These are phyloP conservation scores for Carcinoscorpius rotundicauda DNA, from an alignment of 1,140 invertebrate genomes.

Conservation along the genomic window DNA sequence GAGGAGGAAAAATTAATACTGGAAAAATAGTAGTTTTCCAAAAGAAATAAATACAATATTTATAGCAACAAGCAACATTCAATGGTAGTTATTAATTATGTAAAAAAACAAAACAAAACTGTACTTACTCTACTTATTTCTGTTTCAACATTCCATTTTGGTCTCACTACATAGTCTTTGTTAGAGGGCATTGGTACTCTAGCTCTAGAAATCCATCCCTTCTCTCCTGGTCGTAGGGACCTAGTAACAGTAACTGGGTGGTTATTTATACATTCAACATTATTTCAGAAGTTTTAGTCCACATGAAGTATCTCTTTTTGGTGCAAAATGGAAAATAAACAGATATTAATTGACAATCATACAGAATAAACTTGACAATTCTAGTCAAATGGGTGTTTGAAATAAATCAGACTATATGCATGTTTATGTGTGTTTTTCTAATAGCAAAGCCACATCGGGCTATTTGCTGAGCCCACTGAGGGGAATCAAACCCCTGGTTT, in stretches of 20 bases:
- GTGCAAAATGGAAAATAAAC: conserved; percentile 1
- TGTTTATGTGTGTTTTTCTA: too few relatives aligned
- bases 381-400: too few relatives aligned
- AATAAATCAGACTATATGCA: too few relatives aligned
- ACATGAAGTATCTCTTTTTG: too few relatives aligned
- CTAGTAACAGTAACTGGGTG: conserved; percentile 19
- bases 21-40: neutral
- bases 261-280: conserved; percentile 8
- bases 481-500: too few relatives aligned
- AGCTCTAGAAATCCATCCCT: conserved; percentile 87
- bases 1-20: conserved; percentile 27
- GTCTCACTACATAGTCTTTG: conserved; percentile 91
- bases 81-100: too few relatives aligned
- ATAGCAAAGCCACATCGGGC: too few relatives aligned
- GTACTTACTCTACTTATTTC: conserved; percentile 44
- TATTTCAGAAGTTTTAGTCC: neutral
- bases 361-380: neutral
- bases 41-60: conserved; percentile 1
- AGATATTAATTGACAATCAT: conserved; percentile 8
- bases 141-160: conserved; percentile 75
- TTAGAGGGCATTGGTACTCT: conserved; percentile 88
- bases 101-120: conserved; percentile 7
- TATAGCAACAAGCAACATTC: neutral
- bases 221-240: conserved; percentile 73
- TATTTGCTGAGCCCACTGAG: too few relatives aligned